phyloP scores from a whole-genome alignment of 92 coral and sea anemone species.

The Epizoanthus scotinus region DNA sequence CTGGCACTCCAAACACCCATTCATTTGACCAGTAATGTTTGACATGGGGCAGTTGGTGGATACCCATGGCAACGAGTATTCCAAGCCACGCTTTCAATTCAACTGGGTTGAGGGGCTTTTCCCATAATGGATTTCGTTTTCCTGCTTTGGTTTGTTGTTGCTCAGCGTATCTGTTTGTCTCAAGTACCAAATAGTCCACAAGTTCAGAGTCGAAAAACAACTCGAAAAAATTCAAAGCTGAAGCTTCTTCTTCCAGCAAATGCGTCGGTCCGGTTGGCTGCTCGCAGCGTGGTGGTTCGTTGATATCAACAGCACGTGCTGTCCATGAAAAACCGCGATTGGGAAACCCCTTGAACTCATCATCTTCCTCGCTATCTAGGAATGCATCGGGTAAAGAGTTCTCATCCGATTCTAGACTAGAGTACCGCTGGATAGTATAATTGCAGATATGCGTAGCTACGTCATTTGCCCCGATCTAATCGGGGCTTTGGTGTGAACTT shows the following conservation, averaged over 20 bases:
- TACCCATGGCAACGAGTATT: slow-evolving; percentile 5
- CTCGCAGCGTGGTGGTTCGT: slow-evolving; percentile 15
- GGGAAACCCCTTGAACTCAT: slow-evolving; percentile 28
- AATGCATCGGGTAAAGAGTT: neutral
- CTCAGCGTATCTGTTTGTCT: slow-evolving; percentile 32
- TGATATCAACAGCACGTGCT: slow-evolving; percentile 20
- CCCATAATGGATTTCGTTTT: slow-evolving; percentile 38
- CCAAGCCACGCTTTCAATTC: slow-evolving; percentile 46
- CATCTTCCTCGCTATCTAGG: slow-evolving; percentile 4
- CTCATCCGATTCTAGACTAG: no score
- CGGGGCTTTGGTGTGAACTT: no score
- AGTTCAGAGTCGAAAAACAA: slow-evolving; percentile 25
- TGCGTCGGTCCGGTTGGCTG: slow-evolving; percentile 20
- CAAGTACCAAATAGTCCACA: slow-evolving; percentile 27
- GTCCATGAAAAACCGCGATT: slow-evolving; percentile 18
- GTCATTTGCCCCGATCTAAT: no score
- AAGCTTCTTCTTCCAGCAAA: slow-evolving; percentile 39
- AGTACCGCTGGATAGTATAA: no score
- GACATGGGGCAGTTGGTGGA: slow-evolving; percentile 18
- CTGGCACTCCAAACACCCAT: slow-evolving; percentile 45
- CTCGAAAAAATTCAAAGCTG: slow-evolving; percentile 35
- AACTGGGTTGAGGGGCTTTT: slow-evolving; percentile 17
- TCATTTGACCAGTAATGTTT: slow-evolving; percentile 26
- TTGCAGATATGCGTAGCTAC: no score
- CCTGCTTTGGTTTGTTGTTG: slow-evolving; percentile 11